Conservation (phyloP, 2,113 vertebrate genomes). For the Recurvirostra avosetta region DNA sequence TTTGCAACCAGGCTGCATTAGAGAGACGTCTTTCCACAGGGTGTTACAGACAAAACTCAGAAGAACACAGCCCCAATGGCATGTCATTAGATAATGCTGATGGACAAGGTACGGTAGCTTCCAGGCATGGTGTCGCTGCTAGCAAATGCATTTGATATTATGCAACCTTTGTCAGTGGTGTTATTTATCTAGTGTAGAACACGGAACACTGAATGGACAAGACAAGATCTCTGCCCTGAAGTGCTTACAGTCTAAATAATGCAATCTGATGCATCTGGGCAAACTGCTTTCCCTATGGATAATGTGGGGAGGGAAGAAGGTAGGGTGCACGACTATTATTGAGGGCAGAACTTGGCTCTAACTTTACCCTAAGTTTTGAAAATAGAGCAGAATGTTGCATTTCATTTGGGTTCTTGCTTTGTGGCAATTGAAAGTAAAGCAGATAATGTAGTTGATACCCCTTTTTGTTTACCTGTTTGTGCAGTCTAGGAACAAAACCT, state of each 20-base stretch:
- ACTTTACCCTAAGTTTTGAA: not conserved
- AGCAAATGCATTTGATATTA: not conserved
- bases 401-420: not conserved
- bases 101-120: constrained; percentile 75
- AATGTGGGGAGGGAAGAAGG: not conserved
- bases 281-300: not conserved
- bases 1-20: constrained; percentile 86
- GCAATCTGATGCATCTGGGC: not conserved
- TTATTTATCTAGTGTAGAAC: not conserved
- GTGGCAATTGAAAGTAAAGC: not conserved
- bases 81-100: constrained; percentile 74
- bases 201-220: not conserved
- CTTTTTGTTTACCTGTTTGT: not conserved
- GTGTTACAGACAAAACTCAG: constrained; percentile 80
- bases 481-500: not conserved
- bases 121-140: not conserved
- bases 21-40: constrained; percentile 85
- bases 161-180: not conserved
- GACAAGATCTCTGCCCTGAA: constrained; percentile 51
- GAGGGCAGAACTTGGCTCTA: not conserved
- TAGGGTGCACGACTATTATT: fast-evolving
- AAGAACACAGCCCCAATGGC: constrained; percentile 83
- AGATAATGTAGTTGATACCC: not conserved
- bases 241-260: not conserved
- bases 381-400: not conserved